Conservation (phyloP, 2,888 invertebrate species). For the Gastrophysa polygoni region DNA sequence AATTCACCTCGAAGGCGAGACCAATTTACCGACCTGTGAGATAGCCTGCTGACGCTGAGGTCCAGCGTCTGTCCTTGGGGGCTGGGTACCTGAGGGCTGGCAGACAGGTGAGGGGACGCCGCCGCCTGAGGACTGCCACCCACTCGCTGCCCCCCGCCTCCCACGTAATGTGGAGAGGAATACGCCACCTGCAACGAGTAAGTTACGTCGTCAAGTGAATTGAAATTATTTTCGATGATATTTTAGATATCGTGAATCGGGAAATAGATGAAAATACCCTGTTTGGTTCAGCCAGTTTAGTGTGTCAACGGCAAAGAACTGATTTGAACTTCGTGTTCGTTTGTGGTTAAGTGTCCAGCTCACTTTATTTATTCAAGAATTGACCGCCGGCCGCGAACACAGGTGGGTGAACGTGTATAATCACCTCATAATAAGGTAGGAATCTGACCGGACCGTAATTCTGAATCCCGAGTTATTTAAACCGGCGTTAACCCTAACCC, state of each 20-base stretch:
- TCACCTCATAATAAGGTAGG: neutral
- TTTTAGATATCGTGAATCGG: no score
- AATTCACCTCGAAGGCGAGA: conserved; percentile 21
- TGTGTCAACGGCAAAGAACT: no score
- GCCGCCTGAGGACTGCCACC: conserved; percentile 85
- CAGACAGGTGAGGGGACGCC: conserved; percentile 81
- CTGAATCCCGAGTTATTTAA: neutral
- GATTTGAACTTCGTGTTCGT: no score
- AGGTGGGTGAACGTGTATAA: neutral
- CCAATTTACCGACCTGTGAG: conserved; percentile 70
- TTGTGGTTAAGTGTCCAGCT: no score
- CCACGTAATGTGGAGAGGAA: conserved; percentile 75
- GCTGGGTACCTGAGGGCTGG: conserved; percentile 89
- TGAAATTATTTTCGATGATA: no score
- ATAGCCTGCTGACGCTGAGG: conserved; percentile 84
- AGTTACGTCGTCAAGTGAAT: no score
- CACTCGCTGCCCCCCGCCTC: conserved; percentile 66
- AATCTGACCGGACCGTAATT: neutral
- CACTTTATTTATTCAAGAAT: neutral
- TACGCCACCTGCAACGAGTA: conserved; percentile 72
- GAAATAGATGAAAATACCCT: no score
- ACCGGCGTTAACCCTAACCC: neutral
- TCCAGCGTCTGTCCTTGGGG: conserved; percentile 90
- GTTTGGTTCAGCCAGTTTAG: no score
- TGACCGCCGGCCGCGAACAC: neutral